Percentiles rank a stretch among this genome's conserved stretches.
Conservation (phyloP, 2,888 invertebrate species). For the Linhomoeus sp. region DNA sequence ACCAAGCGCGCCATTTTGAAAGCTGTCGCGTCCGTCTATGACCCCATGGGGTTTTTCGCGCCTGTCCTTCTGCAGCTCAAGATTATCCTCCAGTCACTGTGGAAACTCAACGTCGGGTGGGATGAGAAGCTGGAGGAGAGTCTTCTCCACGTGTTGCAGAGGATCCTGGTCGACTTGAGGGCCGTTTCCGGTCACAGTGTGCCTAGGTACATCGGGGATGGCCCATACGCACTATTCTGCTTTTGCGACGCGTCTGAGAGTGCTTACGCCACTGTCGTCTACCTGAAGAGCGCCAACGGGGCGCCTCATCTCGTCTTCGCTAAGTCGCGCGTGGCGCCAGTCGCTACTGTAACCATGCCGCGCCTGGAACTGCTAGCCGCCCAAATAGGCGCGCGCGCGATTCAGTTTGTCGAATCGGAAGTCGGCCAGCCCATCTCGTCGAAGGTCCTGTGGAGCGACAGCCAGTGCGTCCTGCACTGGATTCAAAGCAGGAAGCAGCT, state of each 20-base stretch:
- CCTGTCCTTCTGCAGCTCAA: slow-evolving; percentile 12
- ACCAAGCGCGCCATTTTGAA: slow-evolving; percentile 15
- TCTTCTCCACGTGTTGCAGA: background rate
- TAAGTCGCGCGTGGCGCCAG: too few species aligned
- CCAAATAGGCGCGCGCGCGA: too few species aligned
- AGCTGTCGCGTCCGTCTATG: slow-evolving; percentile 14
- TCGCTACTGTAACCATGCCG: too few species aligned
- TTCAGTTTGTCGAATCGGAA: too few species aligned
- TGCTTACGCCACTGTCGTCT: slow-evolving; percentile 8
- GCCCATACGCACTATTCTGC: background rate
- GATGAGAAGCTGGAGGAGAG: slow-evolving; percentile 11
- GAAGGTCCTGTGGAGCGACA: too few species aligned
- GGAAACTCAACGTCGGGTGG: slow-evolving; percentile 14
- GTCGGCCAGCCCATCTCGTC: too few species aligned
- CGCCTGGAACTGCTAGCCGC: too few species aligned
- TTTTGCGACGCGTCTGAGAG: slow-evolving; percentile 10
- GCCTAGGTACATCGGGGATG: background rate
- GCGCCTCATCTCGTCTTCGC: too few species aligned
- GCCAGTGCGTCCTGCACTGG: too few species aligned
- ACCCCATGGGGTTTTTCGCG: slow-evolving; percentile 17
- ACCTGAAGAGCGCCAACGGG: background rate
- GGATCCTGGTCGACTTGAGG: background rate
- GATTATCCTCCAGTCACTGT: slow-evolving; percentile 15
- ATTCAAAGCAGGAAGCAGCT: too few species aligned
- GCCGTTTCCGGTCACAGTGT: background rate